Percentiles rank a stretch among this genome's conserved stretches.
Conservation (phyloP, 2,113 vertebrate species). For the Tachysurus vachellii region DNA sequence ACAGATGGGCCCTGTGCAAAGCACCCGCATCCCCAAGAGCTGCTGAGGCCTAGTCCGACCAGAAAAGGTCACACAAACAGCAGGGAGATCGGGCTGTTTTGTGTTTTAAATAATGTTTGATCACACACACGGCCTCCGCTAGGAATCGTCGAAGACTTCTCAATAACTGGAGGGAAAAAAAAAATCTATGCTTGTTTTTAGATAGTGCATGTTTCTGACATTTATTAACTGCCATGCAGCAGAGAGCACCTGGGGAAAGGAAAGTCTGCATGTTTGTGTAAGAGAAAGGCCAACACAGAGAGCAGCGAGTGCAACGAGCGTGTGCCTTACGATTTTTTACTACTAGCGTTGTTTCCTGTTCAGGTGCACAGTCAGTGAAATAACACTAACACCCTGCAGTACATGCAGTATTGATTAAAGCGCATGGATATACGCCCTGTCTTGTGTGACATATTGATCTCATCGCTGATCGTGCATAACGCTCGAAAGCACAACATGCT, state of each 20-base stretch:
- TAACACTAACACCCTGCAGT: conserved; percentile 22
- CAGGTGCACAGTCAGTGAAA: conserved; percentile 40
- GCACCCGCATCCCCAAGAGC: conserved; percentile 24
- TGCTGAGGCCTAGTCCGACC: conserved; percentile 30
- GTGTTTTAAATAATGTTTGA: conserved; percentile 56
- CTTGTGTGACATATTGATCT: conserved; percentile 51
- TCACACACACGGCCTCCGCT: conserved; percentile 41
- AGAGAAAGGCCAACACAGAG: conserved; percentile 32
- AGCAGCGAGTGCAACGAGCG: neutral
- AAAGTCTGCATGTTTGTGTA: conserved; percentile 47
- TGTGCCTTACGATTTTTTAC: conserved; percentile 20
- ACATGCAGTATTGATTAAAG: conserved; percentile 53
- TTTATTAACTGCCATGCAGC: conserved; percentile 49
- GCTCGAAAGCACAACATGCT: conserved; percentile 43
- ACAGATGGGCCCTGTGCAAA: conserved; percentile 44
- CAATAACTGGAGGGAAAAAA: conserved; percentile 7
- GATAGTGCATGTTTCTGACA: conserved; percentile 40
- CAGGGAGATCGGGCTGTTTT: conserved; percentile 41
- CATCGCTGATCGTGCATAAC: conserved; percentile 39
- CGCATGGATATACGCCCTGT: conserved; percentile 48
- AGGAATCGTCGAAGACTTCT: conserved; percentile 37
- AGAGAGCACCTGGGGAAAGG: conserved; percentile 39
- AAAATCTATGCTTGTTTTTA: conserved; percentile 41
- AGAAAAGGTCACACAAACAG: conserved; percentile 55
- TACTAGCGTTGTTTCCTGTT: conserved; percentile 25